Conservation (phyloP, 2,797 vertebrate species). For the Macropodus opercularis region DNA sequence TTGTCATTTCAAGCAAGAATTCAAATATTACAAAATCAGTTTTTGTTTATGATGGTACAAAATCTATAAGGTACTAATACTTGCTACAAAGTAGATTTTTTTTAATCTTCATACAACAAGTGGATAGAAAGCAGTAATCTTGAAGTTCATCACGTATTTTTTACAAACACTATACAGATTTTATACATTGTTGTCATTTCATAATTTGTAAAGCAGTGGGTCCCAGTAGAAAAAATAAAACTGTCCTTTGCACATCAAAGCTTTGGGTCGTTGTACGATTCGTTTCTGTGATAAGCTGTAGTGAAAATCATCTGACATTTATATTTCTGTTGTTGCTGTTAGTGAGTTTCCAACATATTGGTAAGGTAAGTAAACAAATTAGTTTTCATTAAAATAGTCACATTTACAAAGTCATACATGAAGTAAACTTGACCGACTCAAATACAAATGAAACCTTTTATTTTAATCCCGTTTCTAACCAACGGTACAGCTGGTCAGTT, state of each 20-base stretch:
- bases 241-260: conserved; percentile 56
- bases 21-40: conserved; percentile 73
- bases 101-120: conserved; percentile 54
- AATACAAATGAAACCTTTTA: neutral
- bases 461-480: neutral
- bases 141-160: conserved; percentile 57
- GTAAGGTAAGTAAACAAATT: neutral
- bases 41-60: conserved; percentile 69
- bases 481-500: neutral
- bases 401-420: neutral
- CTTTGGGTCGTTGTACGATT: conserved; percentile 27
- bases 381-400: neutral
- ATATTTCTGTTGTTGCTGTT: neutral
- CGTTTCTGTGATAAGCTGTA: conserved; percentile 18
- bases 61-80: conserved; percentile 67
- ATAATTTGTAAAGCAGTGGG: conserved; percentile 53
- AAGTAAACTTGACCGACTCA: conserved; percentile 3
- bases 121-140: conserved; percentile 66
- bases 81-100: conserved; percentile 68
- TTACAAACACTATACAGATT: conserved; percentile 71
- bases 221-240: conserved; percentile 68
- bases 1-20: conserved; percentile 63
- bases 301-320: neutral
- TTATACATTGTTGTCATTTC: conserved; percentile 52
- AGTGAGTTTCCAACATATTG: neutral